phyloP scores from a whole-genome alignment of 2,888 invertebrate genomes.

The Timandra comae region DNA sequence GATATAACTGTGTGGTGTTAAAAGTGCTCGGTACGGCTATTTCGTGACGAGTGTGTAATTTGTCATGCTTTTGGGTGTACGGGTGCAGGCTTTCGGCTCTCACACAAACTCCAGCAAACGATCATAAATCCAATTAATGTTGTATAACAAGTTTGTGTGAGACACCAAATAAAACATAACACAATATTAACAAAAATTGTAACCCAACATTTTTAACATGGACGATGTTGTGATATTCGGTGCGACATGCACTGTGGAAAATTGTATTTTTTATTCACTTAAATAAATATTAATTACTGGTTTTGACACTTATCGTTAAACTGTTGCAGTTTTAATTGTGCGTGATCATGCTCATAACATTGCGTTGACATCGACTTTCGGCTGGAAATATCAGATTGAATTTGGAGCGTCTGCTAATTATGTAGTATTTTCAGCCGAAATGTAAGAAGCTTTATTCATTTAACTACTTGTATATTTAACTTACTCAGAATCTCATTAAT shows the following conservation, averaged over 20 bases:
- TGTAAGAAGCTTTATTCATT: constrained; percentile 25
- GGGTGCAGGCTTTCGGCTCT: constrained; percentile 62
- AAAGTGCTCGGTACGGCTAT: constrained; percentile 41
- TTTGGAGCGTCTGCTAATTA: neutral
- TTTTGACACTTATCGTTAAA: constrained; percentile 9
- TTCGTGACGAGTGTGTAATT: constrained; percentile 40
- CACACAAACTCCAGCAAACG: constrained; percentile 43
- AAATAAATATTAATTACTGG: constrained; percentile 11
- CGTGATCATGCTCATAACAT: constrained; percentile 52
- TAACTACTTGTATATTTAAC: constrained; percentile 2
- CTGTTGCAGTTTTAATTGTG: constrained; percentile 21
- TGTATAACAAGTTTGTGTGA: constrained; percentile 41
- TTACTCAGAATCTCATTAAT: neutral
- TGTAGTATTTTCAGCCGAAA: constrained; percentile 33
- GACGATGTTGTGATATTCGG: constrained; percentile 60
- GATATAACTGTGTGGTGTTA: constrained; percentile 31
- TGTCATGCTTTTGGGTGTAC: constrained; percentile 72
- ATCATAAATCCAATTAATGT: constrained; percentile 13
- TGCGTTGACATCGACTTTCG: constrained; percentile 31
- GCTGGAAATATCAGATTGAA: constrained; percentile 33
- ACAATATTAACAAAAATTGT: constrained; percentile 42
- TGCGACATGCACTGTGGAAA: constrained; percentile 71
- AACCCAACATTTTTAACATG: constrained; percentile 49
- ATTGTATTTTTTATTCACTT: constrained; percentile 30
- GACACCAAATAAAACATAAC: constrained; percentile 35